These are phyloP conservation scores for Cotesia vestalis DNA, from an alignment of 1,140 invertebrate genomes.

Conservation along the genomic window DNA sequence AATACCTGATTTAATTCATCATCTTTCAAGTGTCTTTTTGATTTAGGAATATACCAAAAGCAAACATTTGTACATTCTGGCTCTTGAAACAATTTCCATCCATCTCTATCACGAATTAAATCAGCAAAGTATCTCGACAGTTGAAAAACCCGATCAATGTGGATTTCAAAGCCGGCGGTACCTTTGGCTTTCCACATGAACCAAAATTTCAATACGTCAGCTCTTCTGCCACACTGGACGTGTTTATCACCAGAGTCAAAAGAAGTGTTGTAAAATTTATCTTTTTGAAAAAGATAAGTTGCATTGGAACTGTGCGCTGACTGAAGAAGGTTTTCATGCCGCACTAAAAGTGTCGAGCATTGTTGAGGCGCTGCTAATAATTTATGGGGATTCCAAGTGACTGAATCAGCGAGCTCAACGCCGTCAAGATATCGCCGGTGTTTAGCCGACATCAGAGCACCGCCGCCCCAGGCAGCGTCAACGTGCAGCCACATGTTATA, in stretches of 20 bases:
- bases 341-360: conserved; percentile 85
- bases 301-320: conserved; percentile 75
- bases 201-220: conserved; percentile 96
- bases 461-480: conserved; percentile 95
- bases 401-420: conserved; percentile 84
- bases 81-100: conserved; percentile 79
- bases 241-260: conserved; percentile 95
- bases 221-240: conserved; percentile 90
- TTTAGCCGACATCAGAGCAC: conserved; percentile 84
- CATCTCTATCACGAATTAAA: conserved; percentile 73
- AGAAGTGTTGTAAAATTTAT: conserved; percentile 93
- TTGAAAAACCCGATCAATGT: conserved; percentile 82
- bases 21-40: conserved; percentile 68
- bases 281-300: conserved; percentile 92
- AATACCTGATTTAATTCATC: conserved; percentile 74
- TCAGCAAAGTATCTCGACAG: conserved; percentile 77
- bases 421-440: conserved; percentile 82
- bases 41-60: conserved; percentile 93
- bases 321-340: conserved; percentile 68
- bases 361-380: conserved; percentile 88
- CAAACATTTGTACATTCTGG: conserved; percentile 94
- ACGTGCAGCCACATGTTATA: conserved; percentile 93
- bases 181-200: conserved; percentile 98
- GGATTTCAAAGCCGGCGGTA: conserved; percentile 79
- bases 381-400: conserved; percentile 96